Evolutionary conservation across 1,140 invertebrate genomes (phyloP), one percentile per base, ranked within the genome.

Genomic region (Bombus terrestris): DNA sequence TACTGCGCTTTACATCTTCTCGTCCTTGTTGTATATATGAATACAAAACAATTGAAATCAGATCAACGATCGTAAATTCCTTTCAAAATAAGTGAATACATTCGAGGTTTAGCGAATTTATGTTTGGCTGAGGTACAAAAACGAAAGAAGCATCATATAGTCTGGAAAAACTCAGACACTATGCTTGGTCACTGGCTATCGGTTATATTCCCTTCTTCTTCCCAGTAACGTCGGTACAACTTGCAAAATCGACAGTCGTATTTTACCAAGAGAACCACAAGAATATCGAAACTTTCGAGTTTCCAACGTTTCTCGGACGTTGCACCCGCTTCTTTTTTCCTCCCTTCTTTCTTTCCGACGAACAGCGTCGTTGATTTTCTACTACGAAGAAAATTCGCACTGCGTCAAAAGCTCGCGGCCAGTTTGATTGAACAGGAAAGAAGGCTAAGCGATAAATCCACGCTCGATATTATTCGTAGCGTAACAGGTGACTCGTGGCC

Each of bases 401-500:
- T 32, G 10, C 41, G 77, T 47, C 41, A 12, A 37, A 43, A 32
- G 41, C n/a, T 43, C 8, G 41, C 32, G 13, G 47, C 25, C 35
- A 13, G 47, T 10, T 59, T 73, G 80, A 73, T 73, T 22, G 57
- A 22, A 64, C 8, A 69, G 32, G 41, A 18, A 43, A 4, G 3
- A 0, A 10, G 18, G 4, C 8, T 1, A 6, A 5, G 9, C 25
- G n/a, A 62, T 47, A 66, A 76, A 83, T 76, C 41, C 35, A 13
- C 9, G 59, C n/a, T 37, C 39, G 73, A 47, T 47, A 76, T 83
- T 83, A 81, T 81, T 81, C 71, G 71, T 35, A 18, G 35, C 32
- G 81, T 76, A 83, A 83, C 81, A 83, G 81, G 81, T 83, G 57
- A 82, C 71, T 35, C 78, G 28, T 53, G 9, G 35, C 1, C 28